Evolutionary conservation across 2,113 vertebrate species (phyloP).

Genomic region (Lepisosteus osseus): DNA sequence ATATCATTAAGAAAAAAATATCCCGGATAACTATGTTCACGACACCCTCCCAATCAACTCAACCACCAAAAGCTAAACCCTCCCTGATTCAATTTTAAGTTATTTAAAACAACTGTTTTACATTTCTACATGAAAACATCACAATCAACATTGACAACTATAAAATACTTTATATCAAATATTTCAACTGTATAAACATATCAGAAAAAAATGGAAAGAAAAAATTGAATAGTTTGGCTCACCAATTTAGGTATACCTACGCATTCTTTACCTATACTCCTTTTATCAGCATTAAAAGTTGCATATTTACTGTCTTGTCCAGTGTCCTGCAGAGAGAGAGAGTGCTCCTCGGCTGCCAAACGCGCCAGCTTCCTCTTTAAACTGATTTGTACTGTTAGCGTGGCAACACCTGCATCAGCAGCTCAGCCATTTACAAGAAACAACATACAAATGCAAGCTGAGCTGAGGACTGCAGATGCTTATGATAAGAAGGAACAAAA

Average conservation of each 20-base stretch:
- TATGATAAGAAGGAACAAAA: conserved; percentile 88
- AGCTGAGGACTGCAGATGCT: conserved; percentile 87
- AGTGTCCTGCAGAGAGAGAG: conserved; percentile 97
- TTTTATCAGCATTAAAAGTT: conserved; percentile 98
- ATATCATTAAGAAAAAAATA: conserved; percentile 40
- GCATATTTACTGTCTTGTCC: conserved; percentile 99
- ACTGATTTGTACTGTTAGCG: conserved; percentile 88
- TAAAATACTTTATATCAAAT: conserved; percentile 79
- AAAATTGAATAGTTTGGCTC: conserved; percentile 98
- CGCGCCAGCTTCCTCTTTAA: conserved; percentile 91
- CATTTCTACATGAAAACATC: conserved; percentile 47
- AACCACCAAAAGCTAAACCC: conserved; percentile 79
- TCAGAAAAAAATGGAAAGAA: conserved; percentile 75
- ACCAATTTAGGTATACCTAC: conserved; percentile 99
- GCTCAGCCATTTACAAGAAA: conserved; percentile 86
- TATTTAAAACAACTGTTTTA: conserved; percentile 59
- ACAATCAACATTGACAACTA: conserved; percentile 85
- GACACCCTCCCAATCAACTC: conserved; percentile 72
- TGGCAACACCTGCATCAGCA: conserved; percentile 87
- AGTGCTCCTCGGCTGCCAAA: conserved; percentile 93
- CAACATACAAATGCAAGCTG: conserved; percentile 77
- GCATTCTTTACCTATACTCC: conserved; percentile 99
- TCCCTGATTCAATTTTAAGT: conserved; percentile 73
- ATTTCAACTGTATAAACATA: conserved; percentile 61
- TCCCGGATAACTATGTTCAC: conserved; percentile 36